Evolutionary conservation across 2,797 vertebrate genomes (phyloP), one percentile per base, ranked within the genome.

Genomic region (Cynodonichthys magdalenae): DNA sequence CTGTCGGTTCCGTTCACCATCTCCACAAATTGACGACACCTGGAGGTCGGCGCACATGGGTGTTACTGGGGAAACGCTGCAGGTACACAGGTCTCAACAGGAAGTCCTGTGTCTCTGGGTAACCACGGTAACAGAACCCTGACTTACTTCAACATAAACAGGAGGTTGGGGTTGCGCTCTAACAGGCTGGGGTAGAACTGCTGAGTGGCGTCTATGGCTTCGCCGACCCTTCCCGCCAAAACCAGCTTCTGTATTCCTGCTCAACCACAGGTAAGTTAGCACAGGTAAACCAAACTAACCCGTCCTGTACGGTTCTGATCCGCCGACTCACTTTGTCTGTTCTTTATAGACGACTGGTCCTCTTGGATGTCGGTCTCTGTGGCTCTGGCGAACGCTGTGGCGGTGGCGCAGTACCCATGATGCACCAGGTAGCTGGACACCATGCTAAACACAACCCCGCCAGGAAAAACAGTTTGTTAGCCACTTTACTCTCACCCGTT

Each of bases 1-100:
- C 97, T 97, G 94, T 99, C 97, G 0, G 97, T 98, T 74, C 97
- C 97, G 0, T 98, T 99, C 88, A 99, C 97, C 97, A 98, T 99
- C 92, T 98, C 97, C 90, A 99, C 96, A 57, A 99, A 99, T 86
- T 98, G 97, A 82, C 96, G 95, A 92, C 96, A 98, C 93, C 97
- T 99, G 48, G 2, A 58, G 63, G 59, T 61, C 39, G 52, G 6
- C 11, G 59, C 6, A 39, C 0, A 58, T 36, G 1, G 24, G 15
- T 31, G 67, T 81, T 54, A 68, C 15, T 29, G 41, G 8, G 24
- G 2, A 5, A 6, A 15, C 15, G 6, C 44, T 15, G 28, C 15
- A 24, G 4, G 3, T 4, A 17, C 8, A 34, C 31, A 10, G 31
- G 36, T 39, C 36, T 39, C 3, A 39, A 39, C 36, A 39, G 10